These are phyloP conservation scores for Junonia oenone DNA, from an alignment of 2,888 invertebrate species.

Conservation along the genomic window DNA sequence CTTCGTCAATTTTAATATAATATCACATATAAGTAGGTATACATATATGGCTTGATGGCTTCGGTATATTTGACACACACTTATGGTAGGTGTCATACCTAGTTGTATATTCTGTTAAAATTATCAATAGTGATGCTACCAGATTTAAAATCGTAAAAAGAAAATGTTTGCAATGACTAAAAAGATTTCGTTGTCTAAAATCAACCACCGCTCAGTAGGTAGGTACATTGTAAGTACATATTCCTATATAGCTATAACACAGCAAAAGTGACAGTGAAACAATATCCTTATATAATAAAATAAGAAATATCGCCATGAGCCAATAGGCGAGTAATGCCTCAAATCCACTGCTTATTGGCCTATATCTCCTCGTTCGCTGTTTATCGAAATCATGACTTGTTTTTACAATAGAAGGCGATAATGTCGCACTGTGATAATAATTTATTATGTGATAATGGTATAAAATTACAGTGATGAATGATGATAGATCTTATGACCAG, in stretches of 20 bases:
- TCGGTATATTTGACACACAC: no score
- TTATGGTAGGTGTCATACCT: no score
- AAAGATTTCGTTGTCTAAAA: no score
- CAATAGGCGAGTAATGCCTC: slow-evolving; percentile 45
- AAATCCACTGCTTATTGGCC: slow-evolving; percentile 44
- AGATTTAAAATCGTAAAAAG: no score
- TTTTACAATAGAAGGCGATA: slow-evolving; percentile 36
- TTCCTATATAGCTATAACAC: neutral
- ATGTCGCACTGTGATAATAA: slow-evolving; percentile 23
- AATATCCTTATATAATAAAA: slow-evolving; percentile 20
- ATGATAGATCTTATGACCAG: neutral
- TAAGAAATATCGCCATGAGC: slow-evolving; percentile 48
- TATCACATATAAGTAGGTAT: no score
- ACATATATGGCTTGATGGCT: no score
- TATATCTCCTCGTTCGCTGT: slow-evolving; percentile 52
- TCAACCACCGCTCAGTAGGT: no score
- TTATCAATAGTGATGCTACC: no score
- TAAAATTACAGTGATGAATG: neutral
- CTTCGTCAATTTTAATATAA: no score
- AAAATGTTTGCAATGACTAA: no score
- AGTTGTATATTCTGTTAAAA: no score
- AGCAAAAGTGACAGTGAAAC: neutral
- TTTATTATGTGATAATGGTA: slow-evolving; percentile 30
- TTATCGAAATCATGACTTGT: slow-evolving; percentile 66
- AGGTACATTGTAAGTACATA: no score